Conservation (phyloP, 2,797 vertebrate species). For the Hapalemur alaotrensis region DNA sequence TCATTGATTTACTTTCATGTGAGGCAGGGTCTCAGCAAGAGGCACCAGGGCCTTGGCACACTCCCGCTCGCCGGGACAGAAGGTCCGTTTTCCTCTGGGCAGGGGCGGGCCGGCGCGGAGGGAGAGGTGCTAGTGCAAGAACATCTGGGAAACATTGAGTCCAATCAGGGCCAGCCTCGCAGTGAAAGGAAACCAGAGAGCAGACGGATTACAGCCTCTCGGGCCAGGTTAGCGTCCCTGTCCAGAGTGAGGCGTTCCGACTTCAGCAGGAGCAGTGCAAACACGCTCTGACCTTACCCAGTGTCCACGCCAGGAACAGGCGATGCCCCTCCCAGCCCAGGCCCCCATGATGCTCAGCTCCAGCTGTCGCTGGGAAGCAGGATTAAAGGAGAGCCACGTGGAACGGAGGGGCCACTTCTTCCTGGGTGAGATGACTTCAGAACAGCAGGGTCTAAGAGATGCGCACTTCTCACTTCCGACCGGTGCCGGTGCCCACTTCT, state of each 20-base stretch:
- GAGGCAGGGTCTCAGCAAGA: fast-evolving
- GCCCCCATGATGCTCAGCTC: too few species aligned
- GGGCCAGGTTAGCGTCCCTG: background rate
- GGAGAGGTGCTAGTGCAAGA: background rate
- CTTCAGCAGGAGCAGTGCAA: background rate
- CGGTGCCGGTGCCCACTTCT: fast-evolving
- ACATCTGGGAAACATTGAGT: constrained; percentile 23
- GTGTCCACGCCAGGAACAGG: constrained; percentile 14
- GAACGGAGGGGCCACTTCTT: background rate
- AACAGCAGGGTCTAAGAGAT: too few species aligned
- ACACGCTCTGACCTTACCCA: background rate
- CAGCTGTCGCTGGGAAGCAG: background rate
- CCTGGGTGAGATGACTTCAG: fast-evolving
- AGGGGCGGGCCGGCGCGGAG: fast-evolving
- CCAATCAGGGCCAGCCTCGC: background rate
- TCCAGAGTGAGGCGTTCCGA: background rate
- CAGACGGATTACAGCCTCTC: background rate
- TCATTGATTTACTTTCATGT: fast-evolving
- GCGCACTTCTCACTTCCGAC: fast-evolving
- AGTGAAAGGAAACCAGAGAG: background rate
- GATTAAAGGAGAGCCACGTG: fast-evolving
- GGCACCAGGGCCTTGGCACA: too few species aligned
- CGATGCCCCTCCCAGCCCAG: background rate
- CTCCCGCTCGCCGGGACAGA: background rate
- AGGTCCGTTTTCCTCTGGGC: background rate